Conservation (phyloP, 2,888 invertebrate genomes). For the Agrotis clavis region DNA sequence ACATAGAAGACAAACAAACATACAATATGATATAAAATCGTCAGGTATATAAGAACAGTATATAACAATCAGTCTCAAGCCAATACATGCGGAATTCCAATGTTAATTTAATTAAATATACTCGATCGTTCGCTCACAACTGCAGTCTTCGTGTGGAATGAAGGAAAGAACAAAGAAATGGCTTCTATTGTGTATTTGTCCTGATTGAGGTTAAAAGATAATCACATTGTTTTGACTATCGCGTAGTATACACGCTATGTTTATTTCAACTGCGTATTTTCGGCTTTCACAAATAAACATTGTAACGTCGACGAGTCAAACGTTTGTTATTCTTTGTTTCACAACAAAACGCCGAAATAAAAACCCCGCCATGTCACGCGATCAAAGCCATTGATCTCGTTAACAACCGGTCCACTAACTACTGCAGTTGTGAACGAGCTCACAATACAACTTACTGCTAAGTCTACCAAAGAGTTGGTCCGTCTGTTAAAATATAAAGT, state of each 20-base stretch:
- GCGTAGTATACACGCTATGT: slow-evolving; percentile 7
- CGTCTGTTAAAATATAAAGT: slow-evolving; percentile 81
- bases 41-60: slow-evolving; percentile 79
- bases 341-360: slow-evolving; percentile 53
- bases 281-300: slow-evolving; percentile 47
- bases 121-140: slow-evolving; percentile 68
- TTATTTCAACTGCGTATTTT: slow-evolving; percentile 39
- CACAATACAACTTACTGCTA: slow-evolving; percentile 80
- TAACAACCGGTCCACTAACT: slow-evolving; percentile 51
- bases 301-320: slow-evolving; percentile 3
- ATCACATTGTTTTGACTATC: slow-evolving; percentile 22
- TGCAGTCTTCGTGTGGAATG: slow-evolving; percentile 40
- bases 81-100: slow-evolving; percentile 80
- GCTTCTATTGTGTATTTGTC: slow-evolving; percentile 14
- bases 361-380: slow-evolving; percentile 44
- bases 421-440: slow-evolving; percentile 73
- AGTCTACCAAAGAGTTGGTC: slow-evolving; percentile 87
- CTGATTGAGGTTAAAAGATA: background rate
- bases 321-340: slow-evolving; percentile 41
- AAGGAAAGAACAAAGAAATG: slow-evolving; percentile 10
- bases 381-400: slow-evolving; percentile 45
- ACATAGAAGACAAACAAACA: slow-evolving; percentile 71
- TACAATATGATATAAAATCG: slow-evolving; percentile 73
- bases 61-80: slow-evolving; percentile 88
- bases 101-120: slow-evolving; percentile 76